These are phyloP conservation scores for Gobiocypris rarus DNA, from an alignment of 2,113 vertebrate genomes.

Conservation along the genomic window DNA sequence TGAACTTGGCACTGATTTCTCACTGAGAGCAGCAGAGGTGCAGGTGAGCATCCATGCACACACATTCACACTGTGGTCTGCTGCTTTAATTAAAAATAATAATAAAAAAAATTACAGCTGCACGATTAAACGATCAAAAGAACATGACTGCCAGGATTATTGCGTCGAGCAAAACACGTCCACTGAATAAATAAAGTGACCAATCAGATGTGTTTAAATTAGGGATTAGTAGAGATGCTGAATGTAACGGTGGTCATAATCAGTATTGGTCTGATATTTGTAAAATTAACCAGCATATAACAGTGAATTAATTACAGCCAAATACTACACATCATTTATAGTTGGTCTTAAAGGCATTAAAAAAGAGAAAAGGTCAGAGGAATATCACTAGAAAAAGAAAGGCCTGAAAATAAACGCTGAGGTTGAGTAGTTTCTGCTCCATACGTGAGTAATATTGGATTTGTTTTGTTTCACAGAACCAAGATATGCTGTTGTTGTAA, in stretches of 20 bases:
- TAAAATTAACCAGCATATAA: no score
- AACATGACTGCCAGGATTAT: neutral
- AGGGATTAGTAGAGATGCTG: neutral
- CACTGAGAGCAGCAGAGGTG: neutral
- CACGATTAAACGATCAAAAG: neutral
- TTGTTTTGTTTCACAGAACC: no score
- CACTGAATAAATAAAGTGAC: neutral
- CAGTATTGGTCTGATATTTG: neutral
- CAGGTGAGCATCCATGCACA: constrained; percentile 27
- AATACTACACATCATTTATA: neutral
- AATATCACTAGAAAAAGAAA: no score
- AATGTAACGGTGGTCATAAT: neutral
- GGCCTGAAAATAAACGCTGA: no score
- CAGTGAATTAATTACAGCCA: neutral
- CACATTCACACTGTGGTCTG: neutral
- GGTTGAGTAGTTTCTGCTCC: no score
- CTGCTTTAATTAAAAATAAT: neutral
- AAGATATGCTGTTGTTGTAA: no score
- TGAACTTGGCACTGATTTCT: constrained; percentile 6
- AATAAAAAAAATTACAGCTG: neutral
- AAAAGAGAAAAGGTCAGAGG: no score
- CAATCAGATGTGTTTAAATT: neutral
- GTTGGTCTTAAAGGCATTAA: neutral
- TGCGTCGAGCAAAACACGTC: no score
- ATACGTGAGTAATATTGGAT: no score